Base-by-base conservation (phyloP, 2,888 invertebrate species). In the Hydrotaea diabolus region DNA sequence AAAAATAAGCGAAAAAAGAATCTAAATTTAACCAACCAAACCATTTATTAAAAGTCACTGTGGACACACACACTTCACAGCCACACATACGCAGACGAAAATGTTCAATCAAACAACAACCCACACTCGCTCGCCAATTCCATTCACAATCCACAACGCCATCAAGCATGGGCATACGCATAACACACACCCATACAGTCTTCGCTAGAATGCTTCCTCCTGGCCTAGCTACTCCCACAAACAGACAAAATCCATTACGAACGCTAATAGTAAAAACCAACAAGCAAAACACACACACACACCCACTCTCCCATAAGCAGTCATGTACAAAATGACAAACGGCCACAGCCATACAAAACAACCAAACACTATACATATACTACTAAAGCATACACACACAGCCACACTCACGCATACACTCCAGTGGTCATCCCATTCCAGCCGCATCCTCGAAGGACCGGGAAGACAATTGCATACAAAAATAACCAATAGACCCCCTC, bases 231-330 rank as follows among this genome's bases (percentile, higher is more conserved):
- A 49, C 59, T 15, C 26, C 26, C 64, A 46, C 62, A 83, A 80
- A 80, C 69, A 80, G 80, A 83, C 69, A 80, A 83, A 83, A 80
- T 83, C 80, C 80, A 80, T 83, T 83, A 83, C 73, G n/a, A 73
- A 59, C 57, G 64, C 76, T 83, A 79, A 79, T 83, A 73, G 72
- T 39, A 69, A 80, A 83, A 83, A 57, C 69, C 79, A 83, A 77
- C 76, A 83, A 76, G 69, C 59, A 15, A 82, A 43, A 13, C 64
- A 36, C 17, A 69, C 15, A 21, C 19, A 21, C 21, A 36, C 11
- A 43, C 21, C 8, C 2, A 62, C 21, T 21, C 11, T 55, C 3
- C 5, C 43, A 43, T 13, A 43, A 57, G 13, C 57, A 57, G 0
- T 57, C 21, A 57, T 55, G 21, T 5, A 69, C 59, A 62, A 26